Base-by-base conservation (phyloP, 92 coral and sea anemone genomes). In the Umimayanthus kanabou region DNA sequence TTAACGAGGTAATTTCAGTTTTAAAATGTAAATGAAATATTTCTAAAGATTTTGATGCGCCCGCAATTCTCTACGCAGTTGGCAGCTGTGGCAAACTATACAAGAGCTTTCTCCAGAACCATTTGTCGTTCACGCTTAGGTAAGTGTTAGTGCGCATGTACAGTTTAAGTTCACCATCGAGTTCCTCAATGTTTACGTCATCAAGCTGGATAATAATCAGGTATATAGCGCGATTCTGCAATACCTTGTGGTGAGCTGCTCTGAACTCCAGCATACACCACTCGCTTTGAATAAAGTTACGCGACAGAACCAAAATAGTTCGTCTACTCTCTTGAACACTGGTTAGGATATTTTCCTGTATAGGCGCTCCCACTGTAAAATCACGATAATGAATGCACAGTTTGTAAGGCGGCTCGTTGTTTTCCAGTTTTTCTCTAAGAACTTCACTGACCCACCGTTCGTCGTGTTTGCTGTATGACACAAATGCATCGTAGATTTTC, bases 241-340 rank as follows among this genome's bases (percentile, higher is more conserved):
- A 83, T n/a, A 89, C 96, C 85, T 89, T 93, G 25, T 88, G 98
- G 64, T 95, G 98, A 1, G 98, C 98, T 6, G 98, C 96, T 9
- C 98, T 93, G 67, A 95, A 95, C 90, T 95, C 98, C 73, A 94
- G 70, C 96, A 88, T 89, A 69, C 98, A 95, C 98, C 98, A 95
- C 77, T 95, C 98, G 88, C 98, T 95, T 82, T 87, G 75, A 28
- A 94, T 70, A 82, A 95, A 95, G 82, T 84, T 75, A 37, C 88
- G 93, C 5, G 98, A 95, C 77, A 95, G 77, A 9, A 95, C 91
- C 89, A 95, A 89, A 72, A 95, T 86, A 92, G 90, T 95, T 26
- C 98, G 92, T 66, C 91, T 94, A 67, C 96, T 94, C 77, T 88
- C 70, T 28, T 89, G 82, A 18, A 95, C 96, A 75, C 96, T 90